A percentile compares a stretch with the other conserved stretches of the same genome.
Evolutionary conservation across 2,888 invertebrate species (phyloP).

Genomic region (Drosophila basisetae): DNA sequence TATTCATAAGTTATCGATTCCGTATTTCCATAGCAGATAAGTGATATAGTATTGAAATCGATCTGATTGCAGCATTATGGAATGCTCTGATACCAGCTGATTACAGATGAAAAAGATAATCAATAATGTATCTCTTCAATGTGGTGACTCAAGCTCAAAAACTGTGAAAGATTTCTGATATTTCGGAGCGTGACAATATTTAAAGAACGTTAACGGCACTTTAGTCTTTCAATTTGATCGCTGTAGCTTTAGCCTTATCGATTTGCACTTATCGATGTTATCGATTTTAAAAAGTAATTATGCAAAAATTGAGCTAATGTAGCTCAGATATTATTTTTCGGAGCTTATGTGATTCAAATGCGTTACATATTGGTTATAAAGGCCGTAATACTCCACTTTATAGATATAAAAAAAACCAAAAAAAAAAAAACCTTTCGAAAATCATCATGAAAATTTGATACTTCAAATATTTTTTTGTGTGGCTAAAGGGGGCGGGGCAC

Average conservation of each 20-base stretch:
- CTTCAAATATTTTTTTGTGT: constrained; percentile 15
- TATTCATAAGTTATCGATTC: neutral
- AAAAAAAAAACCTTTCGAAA: constrained; percentile 17
- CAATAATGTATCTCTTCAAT: neutral
- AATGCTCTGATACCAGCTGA: neutral
- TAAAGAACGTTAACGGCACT: too few relatives aligned
- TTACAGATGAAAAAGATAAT: neutral
- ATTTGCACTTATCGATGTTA: neutral
- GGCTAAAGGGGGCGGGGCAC: neutral
- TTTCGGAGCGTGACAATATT: neutral
- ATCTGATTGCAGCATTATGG: neutral
- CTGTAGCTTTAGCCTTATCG: neutral
- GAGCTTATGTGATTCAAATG: neutral
- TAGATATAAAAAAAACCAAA: neutral
- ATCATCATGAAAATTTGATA: constrained; percentile 52
- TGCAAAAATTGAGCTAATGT: neutral
- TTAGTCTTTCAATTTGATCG: too few relatives aligned
- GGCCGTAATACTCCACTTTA: neutral
- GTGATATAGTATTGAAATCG: neutral
- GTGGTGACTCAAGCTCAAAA: neutral
- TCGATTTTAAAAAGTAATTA: neutral
- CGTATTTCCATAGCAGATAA: neutral
- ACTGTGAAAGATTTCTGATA: neutral
- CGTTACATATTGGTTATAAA: neutral
- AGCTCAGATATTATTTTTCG: neutral